Percentiles rank a stretch among this genome's conserved stretches.
Evolutionary conservation across 1,140 invertebrate species (phyloP).

Genomic region (Saccostrea glomerata): DNA sequence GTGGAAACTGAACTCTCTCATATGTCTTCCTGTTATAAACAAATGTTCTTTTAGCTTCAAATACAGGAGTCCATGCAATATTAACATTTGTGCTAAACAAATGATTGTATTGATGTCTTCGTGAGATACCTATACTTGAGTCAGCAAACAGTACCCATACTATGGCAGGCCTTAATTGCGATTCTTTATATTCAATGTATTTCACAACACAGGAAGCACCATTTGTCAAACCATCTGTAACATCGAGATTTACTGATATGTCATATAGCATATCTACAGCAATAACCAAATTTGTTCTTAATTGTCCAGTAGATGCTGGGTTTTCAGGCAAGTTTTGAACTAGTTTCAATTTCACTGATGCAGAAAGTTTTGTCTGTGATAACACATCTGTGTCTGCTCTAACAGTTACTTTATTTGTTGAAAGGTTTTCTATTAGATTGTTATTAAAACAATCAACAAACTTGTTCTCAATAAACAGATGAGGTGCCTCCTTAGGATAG

Average conservation of each 20-base stretch:
- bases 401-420: too few species aligned
- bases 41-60: constrained; percentile 47
- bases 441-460: too few species aligned
- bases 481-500: background rate
- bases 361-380: background rate
- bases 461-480: too few species aligned
- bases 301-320: too few species aligned
- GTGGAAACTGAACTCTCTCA: constrained; percentile 51
- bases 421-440: too few species aligned
- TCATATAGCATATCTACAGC: too few species aligned
- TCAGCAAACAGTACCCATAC: constrained; percentile 54
- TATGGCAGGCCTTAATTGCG: constrained; percentile 42
- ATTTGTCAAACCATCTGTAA: too few species aligned
- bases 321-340: constrained; percentile 43
- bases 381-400: too few species aligned
- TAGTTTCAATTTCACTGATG: constrained; percentile 41
- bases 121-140: constrained; percentile 14
- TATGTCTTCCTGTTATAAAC: constrained; percentile 24
- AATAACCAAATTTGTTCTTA: too few species aligned
- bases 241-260: too few species aligned
- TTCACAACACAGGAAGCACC: constrained; percentile 34
- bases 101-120: constrained; percentile 44
- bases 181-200: constrained; percentile 50
- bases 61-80: constrained; percentile 43
- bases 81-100: constrained; percentile 6